Percentiles rank a stretch among this genome's conserved stretches.
These are phyloP conservation scores for Lytechinus pictus DNA, from an alignment of 35 echinoderm and acorn worm species.

Conservation along the genomic window DNA sequence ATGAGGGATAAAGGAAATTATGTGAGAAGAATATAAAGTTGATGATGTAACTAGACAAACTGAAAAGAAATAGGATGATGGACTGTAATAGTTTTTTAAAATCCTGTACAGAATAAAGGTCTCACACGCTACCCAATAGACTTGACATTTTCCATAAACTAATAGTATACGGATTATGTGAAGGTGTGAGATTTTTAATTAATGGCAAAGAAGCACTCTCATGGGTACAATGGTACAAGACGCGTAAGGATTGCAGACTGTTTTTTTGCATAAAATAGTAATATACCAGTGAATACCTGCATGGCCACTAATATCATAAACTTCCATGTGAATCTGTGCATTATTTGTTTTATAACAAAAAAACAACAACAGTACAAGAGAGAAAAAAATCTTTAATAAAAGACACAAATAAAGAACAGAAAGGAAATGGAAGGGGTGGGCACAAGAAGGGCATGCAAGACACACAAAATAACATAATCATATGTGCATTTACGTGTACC, in stretches of 20 bases:
- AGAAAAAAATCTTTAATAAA: neutral
- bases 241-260: too few species aligned
- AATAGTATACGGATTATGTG: too few species aligned
- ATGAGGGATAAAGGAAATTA: neutral
- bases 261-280: too few species aligned
- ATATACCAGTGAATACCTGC: too few species aligned
- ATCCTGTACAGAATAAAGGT: neutral
- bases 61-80: too few species aligned
- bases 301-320: too few species aligned
- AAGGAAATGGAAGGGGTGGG: neutral
- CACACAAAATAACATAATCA: too few species aligned
- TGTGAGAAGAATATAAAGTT: neutral
- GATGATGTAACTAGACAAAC: neutral
- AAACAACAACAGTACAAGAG: neutral
- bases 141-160: neutral
- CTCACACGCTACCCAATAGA: neutral
- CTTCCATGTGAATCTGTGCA: neutral
- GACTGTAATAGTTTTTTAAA: too few species aligned
- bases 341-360: neutral
- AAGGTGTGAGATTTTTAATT: too few species aligned
- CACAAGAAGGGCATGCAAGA: neutral
- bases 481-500: neutral
- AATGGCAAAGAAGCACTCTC: too few species aligned
- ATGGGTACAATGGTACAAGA: too few species aligned
- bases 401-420: slow-evolving; percentile 11